phyloP scores from a whole-genome alignment of 2,113 vertebrate species.

The Nothobranchius furzeri region DNA sequence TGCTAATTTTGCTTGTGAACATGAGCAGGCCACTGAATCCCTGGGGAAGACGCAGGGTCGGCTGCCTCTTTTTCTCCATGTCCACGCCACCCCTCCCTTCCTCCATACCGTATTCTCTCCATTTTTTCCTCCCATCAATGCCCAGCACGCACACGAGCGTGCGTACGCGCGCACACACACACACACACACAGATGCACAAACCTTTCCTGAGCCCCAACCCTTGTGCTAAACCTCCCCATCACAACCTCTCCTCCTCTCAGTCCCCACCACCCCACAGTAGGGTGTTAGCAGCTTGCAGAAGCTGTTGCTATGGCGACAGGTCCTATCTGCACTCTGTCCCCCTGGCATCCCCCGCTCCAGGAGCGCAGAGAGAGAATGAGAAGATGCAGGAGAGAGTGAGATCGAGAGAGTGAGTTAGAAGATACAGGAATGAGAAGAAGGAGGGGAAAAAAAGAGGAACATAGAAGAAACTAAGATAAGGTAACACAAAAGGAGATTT shows the following conservation, averaged over 20 bases:
- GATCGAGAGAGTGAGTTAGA: constrained; percentile 27
- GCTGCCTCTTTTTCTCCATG: constrained; percentile 52
- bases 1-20: constrained; percentile 81
- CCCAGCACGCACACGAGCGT: not conserved
- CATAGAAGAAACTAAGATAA: not conserved
- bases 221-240: constrained; percentile 54
- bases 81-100: constrained; percentile 43
- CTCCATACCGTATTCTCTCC: constrained; percentile 38
- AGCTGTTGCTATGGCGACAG: constrained; percentile 84
- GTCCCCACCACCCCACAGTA: constrained; percentile 65
- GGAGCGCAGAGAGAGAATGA: constrained; percentile 51
- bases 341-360: constrained; percentile 82
- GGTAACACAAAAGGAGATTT: constrained; percentile 1
- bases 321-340: constrained; percentile 84
- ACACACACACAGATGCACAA: constrained; percentile 11
- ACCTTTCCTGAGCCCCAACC: constrained; percentile 46
- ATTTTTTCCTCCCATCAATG: constrained; percentile 38
- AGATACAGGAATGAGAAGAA: constrained; percentile 27
- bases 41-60: constrained; percentile 74
- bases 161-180: no score
- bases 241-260: constrained; percentile 49
- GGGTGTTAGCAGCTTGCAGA: constrained; percentile 82
- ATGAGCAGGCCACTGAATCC: constrained; percentile 79
- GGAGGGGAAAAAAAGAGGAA: constrained; percentile 9
- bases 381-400: constrained; percentile 41